Conservation (phyloP, 2,888 invertebrate species). For the Ptychoptera contaminata region DNA sequence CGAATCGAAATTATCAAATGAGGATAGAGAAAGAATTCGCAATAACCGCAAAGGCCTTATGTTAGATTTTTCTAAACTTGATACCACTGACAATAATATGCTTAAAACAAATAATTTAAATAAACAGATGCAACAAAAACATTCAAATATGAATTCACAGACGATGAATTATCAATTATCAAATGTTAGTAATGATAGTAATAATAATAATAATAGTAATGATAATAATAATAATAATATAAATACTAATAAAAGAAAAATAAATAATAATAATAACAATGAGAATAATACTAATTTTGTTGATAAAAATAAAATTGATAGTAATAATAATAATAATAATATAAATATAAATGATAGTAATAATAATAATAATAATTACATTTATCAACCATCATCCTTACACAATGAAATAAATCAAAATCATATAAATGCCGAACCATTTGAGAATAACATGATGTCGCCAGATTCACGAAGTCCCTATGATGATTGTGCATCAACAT, state of each 20-base stretch:
- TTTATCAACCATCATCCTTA: too few species aligned
- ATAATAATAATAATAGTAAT: conserved; percentile 5
- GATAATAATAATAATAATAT: conserved; percentile 1
- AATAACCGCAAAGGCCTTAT: conserved; percentile 38
- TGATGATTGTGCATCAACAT: conserved; percentile 30
- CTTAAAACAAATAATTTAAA: conserved; percentile 2
- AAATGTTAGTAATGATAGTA: conserved; percentile 13
- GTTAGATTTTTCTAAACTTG: conserved; percentile 44
- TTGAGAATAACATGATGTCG: conserved; percentile 12
- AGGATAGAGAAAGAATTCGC: conserved; percentile 16
- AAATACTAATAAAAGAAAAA: background rate
- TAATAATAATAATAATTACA: background rate
- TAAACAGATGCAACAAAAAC: conserved; percentile 12
- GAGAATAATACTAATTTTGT: conserved; percentile 1
- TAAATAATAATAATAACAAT: background rate
- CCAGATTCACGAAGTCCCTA: conserved; percentile 28
- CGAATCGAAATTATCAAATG: conserved; percentile 28
- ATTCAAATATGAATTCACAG: conserved; percentile 1
- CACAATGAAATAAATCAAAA: conserved; percentile 25
- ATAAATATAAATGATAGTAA: conserved; percentile 2
- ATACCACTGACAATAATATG: conserved; percentile 13
- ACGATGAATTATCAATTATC: background rate
- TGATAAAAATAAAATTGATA: too few species aligned
- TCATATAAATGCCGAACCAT: conserved; percentile 12
- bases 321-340: conserved; percentile 12